Evolutionary conservation across 92 coral and sea anemone species (phyloP), one percentile per base, ranked within the genome.

Genomic region (Virgularia gustaviana): DNA sequence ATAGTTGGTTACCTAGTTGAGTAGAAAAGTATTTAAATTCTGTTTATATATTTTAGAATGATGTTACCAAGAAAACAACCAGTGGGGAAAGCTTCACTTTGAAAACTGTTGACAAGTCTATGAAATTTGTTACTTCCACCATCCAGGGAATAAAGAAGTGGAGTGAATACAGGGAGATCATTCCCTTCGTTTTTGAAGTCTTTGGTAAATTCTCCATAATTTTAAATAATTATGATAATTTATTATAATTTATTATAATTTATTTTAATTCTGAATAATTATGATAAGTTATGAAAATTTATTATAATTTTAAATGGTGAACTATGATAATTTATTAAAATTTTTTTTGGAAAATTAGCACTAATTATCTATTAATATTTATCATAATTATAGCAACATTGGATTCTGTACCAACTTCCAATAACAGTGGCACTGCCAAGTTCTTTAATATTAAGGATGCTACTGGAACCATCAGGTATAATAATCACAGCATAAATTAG

Each of bases 171-270:
- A 86, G 88, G 52, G 99, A 86, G 57, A 85, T 85, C 76, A 36
- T 75, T 44, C 57, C 84, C 22, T 57, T 65, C 22, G 53, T 87
- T 27, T 87, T 87, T 80, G 99, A 94, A 81, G 54, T 87, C 31
- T 89, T 85, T 85, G 99, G 99, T 94, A 73, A 74, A 90, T n/a
- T n/a, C n/a, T n/a, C n/a, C n/a, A n/a, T n/a, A n/a, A 30, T 20
- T 7, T n/a, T 31, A 23, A 49, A 6, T 6, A 8, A 49, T 9
- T 9, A 6, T 49, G 25, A 7, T 49, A 29, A 0, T 27, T 4
- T 3, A 20, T 23, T 11, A 22, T 19, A 20, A n/a, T 59, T 0
- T 23, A 9, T 2, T 34, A 11, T 2, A 25, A n/a, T 28, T 10
- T 13, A 28, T n/a, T 15, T 16, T 38, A 9, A 4, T 61, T 8